Evolutionary conservation across 1,140 invertebrate genomes (phyloP), one percentile per base, ranked within the genome.

Genomic region (Samia ricini): DNA sequence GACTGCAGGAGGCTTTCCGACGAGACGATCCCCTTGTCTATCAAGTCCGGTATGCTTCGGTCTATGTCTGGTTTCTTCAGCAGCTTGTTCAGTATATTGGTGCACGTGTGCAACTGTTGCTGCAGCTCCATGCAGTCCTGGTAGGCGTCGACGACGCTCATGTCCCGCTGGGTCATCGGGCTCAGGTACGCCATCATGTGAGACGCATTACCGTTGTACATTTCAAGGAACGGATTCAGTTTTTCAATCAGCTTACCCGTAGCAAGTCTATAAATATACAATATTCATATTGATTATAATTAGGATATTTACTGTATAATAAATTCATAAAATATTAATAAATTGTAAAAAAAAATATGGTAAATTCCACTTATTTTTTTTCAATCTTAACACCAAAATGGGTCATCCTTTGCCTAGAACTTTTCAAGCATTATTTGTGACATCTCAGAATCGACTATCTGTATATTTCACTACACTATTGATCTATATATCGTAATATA

Each of bases 151-250:
- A 95, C 89, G 50, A 98, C 95, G 79, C 95, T 95, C 23, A 92
- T 90, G 61, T 93, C 93, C 10, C 92, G 90, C 22, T 94, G 94
- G 52, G 91, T 92, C 64, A 92, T 92, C 68, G 94, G 93, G 72
- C 94, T 94, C 26, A 96, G 92, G 77, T 96, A 97, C 33, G 95
- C 93, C 76, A 95, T 94, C 92, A 96, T 94, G 75, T 97, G 95
- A 22, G 94, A 92, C 1, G 96, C 93, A 79, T 96, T 96, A 0
- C 95, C 94, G 60, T 95, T 93, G 76, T 96, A 95, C 23, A 95
- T 92, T 62, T 94, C 94, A 36, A 96, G 82, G 67, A 96, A 93
- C 8, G 95, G 96, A 66, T 94, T 93, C 12, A 97, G 85, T 8
- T 96, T 88, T 65, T 95, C 93, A 80, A 95, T 95, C 18, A 97